phyloP scores from a whole-genome alignment of 2,888 invertebrate genomes.

The Drosophila borealis region DNA sequence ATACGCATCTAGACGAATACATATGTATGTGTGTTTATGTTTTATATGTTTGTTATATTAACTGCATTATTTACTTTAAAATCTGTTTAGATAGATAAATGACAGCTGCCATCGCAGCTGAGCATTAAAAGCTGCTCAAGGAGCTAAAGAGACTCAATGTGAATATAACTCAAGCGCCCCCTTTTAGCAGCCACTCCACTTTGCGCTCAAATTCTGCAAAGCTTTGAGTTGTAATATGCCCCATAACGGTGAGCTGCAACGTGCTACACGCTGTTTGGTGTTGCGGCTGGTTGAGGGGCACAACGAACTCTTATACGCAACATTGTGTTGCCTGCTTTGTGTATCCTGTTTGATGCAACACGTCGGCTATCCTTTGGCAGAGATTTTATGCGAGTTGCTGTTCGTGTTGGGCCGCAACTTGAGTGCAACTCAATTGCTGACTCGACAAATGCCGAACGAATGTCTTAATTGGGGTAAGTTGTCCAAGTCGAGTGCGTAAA shows the following conservation, averaged over 20 bases:
- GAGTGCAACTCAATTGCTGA: conserved; percentile 7
- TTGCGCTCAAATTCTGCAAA: conserved; percentile 29
- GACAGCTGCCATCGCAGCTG: conserved; percentile 6
- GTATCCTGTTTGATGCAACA: conserved; percentile 45
- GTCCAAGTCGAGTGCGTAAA: conserved; percentile 5
- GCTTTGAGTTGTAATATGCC: conserved; percentile 2
- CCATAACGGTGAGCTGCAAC: conserved; percentile 13
- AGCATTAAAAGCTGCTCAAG: not conserved
- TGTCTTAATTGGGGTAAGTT: conserved; percentile 41
- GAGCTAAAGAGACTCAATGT: not conserved
- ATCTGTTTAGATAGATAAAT: no score
- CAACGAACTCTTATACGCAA: conserved; percentile 30
- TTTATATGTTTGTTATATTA: conserved; percentile 55
- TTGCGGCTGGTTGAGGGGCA: conserved; percentile 27
- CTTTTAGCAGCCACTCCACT: not conserved
- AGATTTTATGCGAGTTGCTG: conserved; percentile 20
- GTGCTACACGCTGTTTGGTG: conserved; percentile 15
- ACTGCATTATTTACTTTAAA: conserved; percentile 39
- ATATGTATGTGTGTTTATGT: conserved; percentile 23
- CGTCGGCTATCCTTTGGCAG: not conserved
- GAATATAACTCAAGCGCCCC: conserved; percentile 25
- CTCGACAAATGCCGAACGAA: conserved; percentile 12
- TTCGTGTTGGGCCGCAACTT: conserved; percentile 26
- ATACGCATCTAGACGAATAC: not conserved
- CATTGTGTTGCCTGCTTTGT: conserved; percentile 18